Evolutionary conservation across 92 coral and sea anemone genomes (phyloP), one percentile per base, ranked within the genome.

Genomic region (Hydrozoanthus gracilis): DNA sequence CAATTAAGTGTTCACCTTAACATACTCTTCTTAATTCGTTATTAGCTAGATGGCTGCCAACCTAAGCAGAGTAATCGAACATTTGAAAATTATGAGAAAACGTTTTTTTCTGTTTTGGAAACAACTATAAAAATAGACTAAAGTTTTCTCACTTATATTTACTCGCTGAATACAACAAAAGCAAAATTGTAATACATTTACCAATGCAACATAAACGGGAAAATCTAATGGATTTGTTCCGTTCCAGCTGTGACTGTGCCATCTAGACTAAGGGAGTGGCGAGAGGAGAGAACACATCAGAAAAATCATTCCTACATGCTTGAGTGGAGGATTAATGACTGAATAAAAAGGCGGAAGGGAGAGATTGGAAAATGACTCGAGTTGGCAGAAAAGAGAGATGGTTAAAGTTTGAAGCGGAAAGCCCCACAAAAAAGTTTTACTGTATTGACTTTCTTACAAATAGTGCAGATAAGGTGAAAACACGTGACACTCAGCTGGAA

Each of bases 91-190:
- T 80, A 49, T 56, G 49, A 80, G 49, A 80, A 18, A 65, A 52
- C 54, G 50, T 4, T 65, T 66, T 49, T 54, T 35, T 13, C n/a
- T 16, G 11, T 15, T n/a, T 62, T 18, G 17, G 58, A 47, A 9
- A 51, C 58, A 80, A 80, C 73, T 80, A 67, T 65, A 80, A 80
- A 80, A 80, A 80, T 80, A 80, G 73, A 80, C 51, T 17, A 4
- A 8, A 1, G 39, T 4, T 47, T 20, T 65, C 71, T 16, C 4
- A 44, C 44, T 44, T 1, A 16, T 39, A 48, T 17, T 47, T 16
- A n/a, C 39, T 9, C 13, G 6, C 45, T 13, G 52, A 14, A 79
- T 77, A 39, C 44, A 58, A 61, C 71, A 44, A 45, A 27, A 35
- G 13, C 9, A 8, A 4, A 51, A 46, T 47, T 73, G 48, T 44